phyloP scores from a whole-genome alignment of 2,888 invertebrate species.

The Oscheius sp. region DNA sequence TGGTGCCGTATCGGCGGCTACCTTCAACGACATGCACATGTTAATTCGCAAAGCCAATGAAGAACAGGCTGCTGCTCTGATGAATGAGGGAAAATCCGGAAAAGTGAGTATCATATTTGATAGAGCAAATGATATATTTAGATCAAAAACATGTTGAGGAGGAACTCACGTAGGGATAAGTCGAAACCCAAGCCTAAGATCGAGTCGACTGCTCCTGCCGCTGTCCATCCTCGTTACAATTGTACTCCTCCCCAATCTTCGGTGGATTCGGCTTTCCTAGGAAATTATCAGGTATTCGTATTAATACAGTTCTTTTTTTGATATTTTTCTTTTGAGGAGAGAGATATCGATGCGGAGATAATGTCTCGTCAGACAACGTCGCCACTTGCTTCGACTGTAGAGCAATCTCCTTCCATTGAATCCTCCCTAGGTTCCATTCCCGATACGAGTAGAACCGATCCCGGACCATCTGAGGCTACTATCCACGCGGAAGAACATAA shows the following conservation, averaged over 20 bases:
- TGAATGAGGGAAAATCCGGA: slow-evolving; percentile 57
- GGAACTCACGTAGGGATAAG: slow-evolving; percentile 62
- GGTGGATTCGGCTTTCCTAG: slow-evolving; percentile 61
- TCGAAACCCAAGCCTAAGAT: slow-evolving; percentile 55
- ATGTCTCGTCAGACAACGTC: slow-evolving; percentile 50
- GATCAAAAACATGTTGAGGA: slow-evolving; percentile 63
- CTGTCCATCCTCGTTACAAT: slow-evolving; percentile 47
- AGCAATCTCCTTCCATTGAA: slow-evolving; percentile 56
- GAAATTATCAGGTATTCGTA: slow-evolving; percentile 54
- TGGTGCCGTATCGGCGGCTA: slow-evolving; percentile 56
- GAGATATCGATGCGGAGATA: slow-evolving; percentile 70
- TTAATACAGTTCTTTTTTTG: neutral
- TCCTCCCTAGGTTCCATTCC: slow-evolving; percentile 48
- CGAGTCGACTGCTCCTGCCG: slow-evolving; percentile 59
- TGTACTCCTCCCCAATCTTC: slow-evolving; percentile 40
- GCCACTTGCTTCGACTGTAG: slow-evolving; percentile 40
- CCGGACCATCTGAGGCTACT: slow-evolving; percentile 27
- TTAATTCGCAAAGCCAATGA: slow-evolving; percentile 66
- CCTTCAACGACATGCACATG: slow-evolving; percentile 69
- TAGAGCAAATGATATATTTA: neutral
- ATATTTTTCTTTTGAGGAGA: slow-evolving; percentile 45
- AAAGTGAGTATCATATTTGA: slow-evolving; percentile 36
- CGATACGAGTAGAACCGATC: slow-evolving; percentile 50
- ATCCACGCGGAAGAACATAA: slow-evolving; percentile 7
- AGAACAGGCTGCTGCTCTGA: slow-evolving; percentile 61